A percentile compares a stretch with the other conserved stretches of the same genome.
Evolutionary conservation across 2,113 vertebrate species (phyloP).

Genomic region (Gnathonemus echidnorhynchus): DNA sequence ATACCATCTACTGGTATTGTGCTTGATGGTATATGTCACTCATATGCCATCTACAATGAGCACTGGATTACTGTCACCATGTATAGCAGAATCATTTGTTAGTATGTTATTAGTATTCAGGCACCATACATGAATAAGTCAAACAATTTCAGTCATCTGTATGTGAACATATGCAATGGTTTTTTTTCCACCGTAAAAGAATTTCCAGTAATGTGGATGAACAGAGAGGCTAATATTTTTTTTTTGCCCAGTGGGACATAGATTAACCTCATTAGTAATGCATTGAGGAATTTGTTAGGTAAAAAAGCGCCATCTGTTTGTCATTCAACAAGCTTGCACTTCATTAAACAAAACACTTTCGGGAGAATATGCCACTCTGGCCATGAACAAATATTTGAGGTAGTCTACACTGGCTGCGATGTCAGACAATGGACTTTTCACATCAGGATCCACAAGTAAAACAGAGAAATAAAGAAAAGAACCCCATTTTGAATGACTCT

Average conservation of each 20-base stretch:
- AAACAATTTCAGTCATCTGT: constrained; percentile 38
- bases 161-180: constrained; percentile 26
- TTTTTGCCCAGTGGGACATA: constrained; percentile 36
- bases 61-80: neutral
- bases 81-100: neutral
- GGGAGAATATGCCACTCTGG: constrained; percentile 33
- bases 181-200: constrained; percentile 36
- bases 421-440: constrained; percentile 37
- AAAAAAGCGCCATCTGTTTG: constrained; percentile 47
- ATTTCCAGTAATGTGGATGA: constrained; percentile 41
- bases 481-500: neutral
- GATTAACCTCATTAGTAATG: constrained; percentile 56
- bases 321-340: constrained; percentile 46
- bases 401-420: constrained; percentile 36
- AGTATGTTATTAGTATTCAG: neutral
- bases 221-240: constrained; percentile 43
- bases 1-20: neutral
- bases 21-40: neutral
- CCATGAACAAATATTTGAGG: constrained; percentile 41
- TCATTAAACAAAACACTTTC: constrained; percentile 47
- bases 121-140: constrained; percentile 24
- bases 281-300: constrained; percentile 39
- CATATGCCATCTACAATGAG: neutral
- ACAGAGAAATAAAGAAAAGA: neutral
- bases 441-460: constrained; percentile 40